Conservation (phyloP, 30 jellyfish, hydroid and myxozoan genomes). For the Nemopilema nomurai region DNA sequence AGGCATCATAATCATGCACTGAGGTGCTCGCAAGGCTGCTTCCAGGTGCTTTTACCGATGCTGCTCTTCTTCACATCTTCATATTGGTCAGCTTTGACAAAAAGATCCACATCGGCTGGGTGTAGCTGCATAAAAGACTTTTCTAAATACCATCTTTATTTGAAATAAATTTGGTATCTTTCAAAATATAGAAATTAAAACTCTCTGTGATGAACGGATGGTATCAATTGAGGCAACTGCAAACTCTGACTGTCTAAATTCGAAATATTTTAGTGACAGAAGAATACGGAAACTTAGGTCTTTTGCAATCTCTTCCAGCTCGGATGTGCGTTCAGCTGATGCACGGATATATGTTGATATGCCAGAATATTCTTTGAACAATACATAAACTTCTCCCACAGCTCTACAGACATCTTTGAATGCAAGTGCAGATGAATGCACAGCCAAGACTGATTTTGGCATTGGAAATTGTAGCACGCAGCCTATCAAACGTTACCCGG, state of each 20-base stretch:
- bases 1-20: slow-evolving; percentile 46
- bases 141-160: slow-evolving; percentile 23
- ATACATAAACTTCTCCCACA: slow-evolving; percentile 26
- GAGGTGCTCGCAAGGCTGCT: slow-evolving; percentile 54
- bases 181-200: slow-evolving; percentile 11
- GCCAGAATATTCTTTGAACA: slow-evolving; percentile 35
- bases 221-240: slow-evolving; percentile 45
- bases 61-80: slow-evolving; percentile 56
- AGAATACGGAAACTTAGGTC: slow-evolving; percentile 1
- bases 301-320: slow-evolving; percentile 39
- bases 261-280: slow-evolving; percentile 23
- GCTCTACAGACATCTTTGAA: slow-evolving; percentile 49
- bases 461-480: slow-evolving; percentile 49
- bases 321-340: slow-evolving; percentile 47
- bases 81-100: slow-evolving; percentile 40
- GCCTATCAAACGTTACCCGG: no score
- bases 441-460: slow-evolving; percentile 55
- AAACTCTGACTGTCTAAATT: slow-evolving; percentile 44
- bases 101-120: slow-evolving; percentile 47
- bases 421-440: slow-evolving; percentile 56
- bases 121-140: slow-evolving; percentile 40
- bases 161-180: slow-evolving; percentile 21
- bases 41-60: slow-evolving; percentile 28
- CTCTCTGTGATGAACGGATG: slow-evolving; percentile 37
- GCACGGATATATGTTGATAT: slow-evolving; percentile 30